Conservation (phyloP, 2,113 vertebrate genomes). For the Dromiciops gliroides region DNA sequence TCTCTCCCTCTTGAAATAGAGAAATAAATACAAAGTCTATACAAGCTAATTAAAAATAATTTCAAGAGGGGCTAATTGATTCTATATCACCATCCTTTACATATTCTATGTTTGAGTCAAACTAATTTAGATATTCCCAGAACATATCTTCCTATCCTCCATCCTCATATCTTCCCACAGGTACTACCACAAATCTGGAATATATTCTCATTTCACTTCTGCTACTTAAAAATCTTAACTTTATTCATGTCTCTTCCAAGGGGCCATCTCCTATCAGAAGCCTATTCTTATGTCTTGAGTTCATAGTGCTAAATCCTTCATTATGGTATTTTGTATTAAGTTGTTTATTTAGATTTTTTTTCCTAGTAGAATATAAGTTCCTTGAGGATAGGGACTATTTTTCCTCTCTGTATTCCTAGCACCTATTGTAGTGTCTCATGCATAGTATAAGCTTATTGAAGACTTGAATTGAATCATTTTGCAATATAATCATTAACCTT, state of each 20-base stretch:
- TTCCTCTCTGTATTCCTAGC: background rate
- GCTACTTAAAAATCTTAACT: background rate
- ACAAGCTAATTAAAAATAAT: too few species aligned
- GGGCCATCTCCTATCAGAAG: background rate
- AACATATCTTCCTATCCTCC: background rate
- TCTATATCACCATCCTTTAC: background rate
- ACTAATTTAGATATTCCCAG: background rate
- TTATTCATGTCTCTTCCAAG: background rate
- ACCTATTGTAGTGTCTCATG: background rate
- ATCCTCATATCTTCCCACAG: background rate
- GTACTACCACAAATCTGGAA: background rate
- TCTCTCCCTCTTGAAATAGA: background rate
- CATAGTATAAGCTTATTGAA: background rate
- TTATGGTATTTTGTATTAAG: background rate
- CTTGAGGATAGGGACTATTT: background rate
- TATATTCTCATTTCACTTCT: background rate
- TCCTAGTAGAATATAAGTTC: background rate
- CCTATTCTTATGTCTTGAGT: background rate
- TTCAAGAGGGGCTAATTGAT: background rate
- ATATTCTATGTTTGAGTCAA: background rate
- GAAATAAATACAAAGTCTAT: too few species aligned
- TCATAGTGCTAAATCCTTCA: background rate
- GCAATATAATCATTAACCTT: background rate
- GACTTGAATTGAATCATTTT: background rate
- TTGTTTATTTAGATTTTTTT: background rate